Evolutionary conservation across 2,113 vertebrate genomes (phyloP).

Genomic region (Bettongia penicillata): DNA sequence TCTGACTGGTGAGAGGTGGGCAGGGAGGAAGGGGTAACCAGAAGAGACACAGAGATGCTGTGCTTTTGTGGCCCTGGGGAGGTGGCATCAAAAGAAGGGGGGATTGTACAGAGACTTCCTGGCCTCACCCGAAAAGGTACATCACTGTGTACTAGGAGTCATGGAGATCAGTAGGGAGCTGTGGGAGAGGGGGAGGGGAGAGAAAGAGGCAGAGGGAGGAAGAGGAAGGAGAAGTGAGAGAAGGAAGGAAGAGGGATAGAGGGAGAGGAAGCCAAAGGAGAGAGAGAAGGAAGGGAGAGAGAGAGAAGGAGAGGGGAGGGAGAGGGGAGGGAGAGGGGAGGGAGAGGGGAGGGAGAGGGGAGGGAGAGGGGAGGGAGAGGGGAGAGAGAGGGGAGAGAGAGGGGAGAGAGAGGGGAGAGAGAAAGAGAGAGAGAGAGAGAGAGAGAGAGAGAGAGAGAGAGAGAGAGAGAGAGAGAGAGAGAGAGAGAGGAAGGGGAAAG

Average conservation of each 20-base stretch:
- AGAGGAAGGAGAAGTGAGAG: no score
- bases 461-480: no score
- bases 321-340: rapidly evolving
- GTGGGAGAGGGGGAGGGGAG: background rate
- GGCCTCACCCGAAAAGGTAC: background rate
- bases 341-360: rapidly evolving
- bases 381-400: no score
- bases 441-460: background rate
- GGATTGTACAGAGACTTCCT: background rate
- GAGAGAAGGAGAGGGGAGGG: background rate
- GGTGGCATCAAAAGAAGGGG: background rate
- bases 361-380: no score
- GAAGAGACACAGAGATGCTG: background rate
- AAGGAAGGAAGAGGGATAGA: no score
- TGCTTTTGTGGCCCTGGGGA: background rate
- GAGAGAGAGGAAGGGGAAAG: background rate
- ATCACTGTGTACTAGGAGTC: background rate
- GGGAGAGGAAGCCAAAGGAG: no score
- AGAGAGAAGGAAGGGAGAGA: no score
- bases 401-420: background rate
- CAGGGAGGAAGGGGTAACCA: background rate
- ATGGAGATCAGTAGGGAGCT: background rate
- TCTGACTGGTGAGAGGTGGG: background rate
- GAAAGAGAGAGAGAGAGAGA: background rate
- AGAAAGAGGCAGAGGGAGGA: no score